Evolutionary conservation across 2,888 invertebrate genomes (phyloP).

Genomic region (Malthinus seriepunctatus): DNA sequence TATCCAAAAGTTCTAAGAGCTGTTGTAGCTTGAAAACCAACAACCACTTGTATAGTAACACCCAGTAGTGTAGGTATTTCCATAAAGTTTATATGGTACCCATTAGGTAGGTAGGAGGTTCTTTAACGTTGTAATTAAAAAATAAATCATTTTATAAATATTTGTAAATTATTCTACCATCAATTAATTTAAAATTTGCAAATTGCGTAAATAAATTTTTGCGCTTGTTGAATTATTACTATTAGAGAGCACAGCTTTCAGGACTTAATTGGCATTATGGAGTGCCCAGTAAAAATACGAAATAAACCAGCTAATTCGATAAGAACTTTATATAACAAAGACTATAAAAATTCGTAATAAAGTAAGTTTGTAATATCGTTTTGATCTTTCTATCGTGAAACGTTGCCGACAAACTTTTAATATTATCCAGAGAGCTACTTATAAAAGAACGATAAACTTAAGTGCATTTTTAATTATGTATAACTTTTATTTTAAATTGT

Average conservation of each 20-base stretch:
- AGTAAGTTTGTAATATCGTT: conserved; percentile 39
- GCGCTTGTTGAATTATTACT: conserved; percentile 7
- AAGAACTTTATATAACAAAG: conserved; percentile 35
- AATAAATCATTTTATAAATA: no score
- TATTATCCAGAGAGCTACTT: conserved; percentile 32
- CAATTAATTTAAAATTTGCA: conserved; percentile 5
- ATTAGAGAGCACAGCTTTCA: neutral
- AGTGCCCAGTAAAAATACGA: conserved; percentile 10
- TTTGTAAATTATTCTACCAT: neutral
- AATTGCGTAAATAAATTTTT: conserved; percentile 4
- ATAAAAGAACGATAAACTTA: conserved; percentile 19
- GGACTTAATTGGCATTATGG: conserved; percentile 11
- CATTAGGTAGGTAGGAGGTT: no score
- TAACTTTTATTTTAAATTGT: neutral
- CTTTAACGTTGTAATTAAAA: no score
- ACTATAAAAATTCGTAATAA: conserved; percentile 36
- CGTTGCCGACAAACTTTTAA: conserved; percentile 32
- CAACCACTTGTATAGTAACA: no score
- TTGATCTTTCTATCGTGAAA: conserved; percentile 31
- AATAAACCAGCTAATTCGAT: conserved; percentile 30
- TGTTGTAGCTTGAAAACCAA: no score
- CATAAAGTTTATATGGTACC: no score
- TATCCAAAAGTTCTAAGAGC: no score
- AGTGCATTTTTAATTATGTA: neutral
- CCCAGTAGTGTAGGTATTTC: no score